Percentiles rank a stretch among this genome's conserved stretches.
These are phyloP conservation scores for Fratercula arctica DNA, from an alignment of 2,797 vertebrate species.

Conservation along the genomic window DNA sequence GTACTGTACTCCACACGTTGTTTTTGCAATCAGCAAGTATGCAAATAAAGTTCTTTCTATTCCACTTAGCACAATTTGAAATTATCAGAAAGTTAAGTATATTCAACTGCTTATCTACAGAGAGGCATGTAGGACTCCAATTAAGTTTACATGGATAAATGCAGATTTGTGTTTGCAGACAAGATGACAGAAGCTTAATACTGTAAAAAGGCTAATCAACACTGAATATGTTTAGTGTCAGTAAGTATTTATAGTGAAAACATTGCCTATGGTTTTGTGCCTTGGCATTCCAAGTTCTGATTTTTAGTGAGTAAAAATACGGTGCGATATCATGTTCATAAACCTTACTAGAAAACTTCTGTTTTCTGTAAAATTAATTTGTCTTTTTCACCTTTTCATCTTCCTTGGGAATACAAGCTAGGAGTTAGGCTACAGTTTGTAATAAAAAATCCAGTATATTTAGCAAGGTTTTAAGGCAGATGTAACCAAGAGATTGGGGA, in stretches of 20 bases:
- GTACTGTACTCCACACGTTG: background rate
- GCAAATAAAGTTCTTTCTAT: constrained; percentile 62
- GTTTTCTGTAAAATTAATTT: background rate
- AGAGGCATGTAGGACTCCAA: constrained; percentile 69
- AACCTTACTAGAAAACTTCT: background rate
- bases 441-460: background rate
- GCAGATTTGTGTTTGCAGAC: constrained; percentile 71
- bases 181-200: constrained; percentile 74
- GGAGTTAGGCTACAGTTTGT: background rate
- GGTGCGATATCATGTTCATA: background rate
- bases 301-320: constrained; percentile 44
- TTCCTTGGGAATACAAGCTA: background rate
- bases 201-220: constrained; percentile 77
- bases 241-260: constrained; percentile 73
- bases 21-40: constrained; percentile 30
- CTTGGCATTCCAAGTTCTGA: constrained; percentile 39
- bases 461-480: background rate
- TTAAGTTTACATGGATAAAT: constrained; percentile 75
- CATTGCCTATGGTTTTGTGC: constrained; percentile 29
- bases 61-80: constrained; percentile 69
- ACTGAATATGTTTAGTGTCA: constrained; percentile 75
- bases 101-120: constrained; percentile 70
- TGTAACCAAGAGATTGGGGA: background rate
- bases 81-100: constrained; percentile 64
- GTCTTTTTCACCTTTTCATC: background rate